phyloP scores from a whole-genome alignment of 2,888 invertebrate genomes.

The Euphydryas editha region DNA sequence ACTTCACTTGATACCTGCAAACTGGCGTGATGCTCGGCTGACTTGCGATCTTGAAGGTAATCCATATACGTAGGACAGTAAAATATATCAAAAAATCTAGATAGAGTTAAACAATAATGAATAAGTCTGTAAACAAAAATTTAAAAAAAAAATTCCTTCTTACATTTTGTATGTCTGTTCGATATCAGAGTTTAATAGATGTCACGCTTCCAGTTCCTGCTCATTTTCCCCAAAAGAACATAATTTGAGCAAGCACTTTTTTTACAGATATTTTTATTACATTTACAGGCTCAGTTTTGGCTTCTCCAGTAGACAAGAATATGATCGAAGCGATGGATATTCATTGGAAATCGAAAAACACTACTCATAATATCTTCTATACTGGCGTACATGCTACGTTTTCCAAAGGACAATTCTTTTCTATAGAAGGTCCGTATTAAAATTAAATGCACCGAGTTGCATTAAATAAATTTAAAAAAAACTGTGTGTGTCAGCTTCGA shows the following conservation, averaged over 20 bases:
- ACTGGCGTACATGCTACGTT: constrained; percentile 43
- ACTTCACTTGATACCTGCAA: constrained; percentile 45
- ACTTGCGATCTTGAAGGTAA: constrained; percentile 49
- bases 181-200: no score
- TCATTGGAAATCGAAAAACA: constrained; percentile 10
- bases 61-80: constrained; percentile 22
- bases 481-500: no score
- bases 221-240: no score
- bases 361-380: constrained; percentile 18
- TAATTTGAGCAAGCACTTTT: no score
- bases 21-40: constrained; percentile 47
- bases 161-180: no score
- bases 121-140: no score
- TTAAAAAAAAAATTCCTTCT: no score
- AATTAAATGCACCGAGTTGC: background rate
- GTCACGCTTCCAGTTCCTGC: no score
- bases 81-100: background rate
- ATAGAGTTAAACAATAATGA: background rate
- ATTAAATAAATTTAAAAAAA: background rate
- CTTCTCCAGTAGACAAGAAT: constrained; percentile 30
- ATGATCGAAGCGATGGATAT: constrained; percentile 10
- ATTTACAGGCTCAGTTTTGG: constrained; percentile 30
- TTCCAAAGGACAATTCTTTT: constrained; percentile 41
- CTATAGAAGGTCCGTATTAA: constrained; percentile 40
- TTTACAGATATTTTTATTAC: background rate